Conservation (phyloP, 1,140 invertebrate species). For the Babylonia areolata region DNA sequence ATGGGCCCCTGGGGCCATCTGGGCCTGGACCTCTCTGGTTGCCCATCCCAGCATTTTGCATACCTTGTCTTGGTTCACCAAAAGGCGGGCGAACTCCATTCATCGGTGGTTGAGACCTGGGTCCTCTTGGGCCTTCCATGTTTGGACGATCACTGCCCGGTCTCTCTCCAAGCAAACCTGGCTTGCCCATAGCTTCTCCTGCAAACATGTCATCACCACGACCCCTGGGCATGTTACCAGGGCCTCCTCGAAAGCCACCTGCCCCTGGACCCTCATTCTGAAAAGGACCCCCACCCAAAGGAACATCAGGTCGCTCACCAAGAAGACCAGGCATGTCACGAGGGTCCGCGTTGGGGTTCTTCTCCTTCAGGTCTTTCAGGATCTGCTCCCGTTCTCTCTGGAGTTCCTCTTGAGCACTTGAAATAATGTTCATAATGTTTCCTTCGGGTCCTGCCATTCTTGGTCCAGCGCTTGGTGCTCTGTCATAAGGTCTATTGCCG, state of each 20-base stretch:
- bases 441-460: neutral
- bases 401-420: neutral
- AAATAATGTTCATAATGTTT: neutral
- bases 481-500: neutral
- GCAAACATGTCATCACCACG: neutral
- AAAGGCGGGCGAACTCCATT: constrained; percentile 21
- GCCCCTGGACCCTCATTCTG: neutral
- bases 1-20: constrained; percentile 4
- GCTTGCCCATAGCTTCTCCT: neutral
- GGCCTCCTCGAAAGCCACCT: neutral
- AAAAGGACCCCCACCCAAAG: constrained; percentile 13
- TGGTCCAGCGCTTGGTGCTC: neutral
- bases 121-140: neutral
- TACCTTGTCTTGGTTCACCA: neutral
- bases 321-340: constrained; percentile 22
- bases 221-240: neutral
- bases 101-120: neutral
- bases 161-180: constrained; percentile 2
- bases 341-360: neutral
- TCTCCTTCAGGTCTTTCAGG: neutral
- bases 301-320: constrained; percentile 6
- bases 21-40: neutral
- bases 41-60: neutral
- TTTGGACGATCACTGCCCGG: neutral
- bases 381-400: constrained; percentile 17